Conservation (phyloP, 1,140 invertebrate genomes). For the Bombus sylvicola region DNA sequence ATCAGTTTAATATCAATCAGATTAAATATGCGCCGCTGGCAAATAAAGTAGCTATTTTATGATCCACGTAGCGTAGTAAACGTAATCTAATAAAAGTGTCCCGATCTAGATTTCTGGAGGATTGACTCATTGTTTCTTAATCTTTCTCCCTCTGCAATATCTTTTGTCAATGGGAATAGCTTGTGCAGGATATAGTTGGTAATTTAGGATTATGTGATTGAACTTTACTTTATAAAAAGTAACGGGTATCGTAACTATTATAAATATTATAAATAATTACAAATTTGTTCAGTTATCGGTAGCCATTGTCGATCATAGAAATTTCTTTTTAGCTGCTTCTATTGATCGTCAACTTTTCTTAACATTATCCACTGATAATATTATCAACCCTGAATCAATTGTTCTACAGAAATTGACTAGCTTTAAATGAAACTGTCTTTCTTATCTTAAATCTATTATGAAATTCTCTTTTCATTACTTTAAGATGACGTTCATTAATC, state of each 20-base stretch:
- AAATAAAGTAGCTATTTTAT: not conserved
- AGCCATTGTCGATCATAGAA: no score
- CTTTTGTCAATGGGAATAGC: no score
- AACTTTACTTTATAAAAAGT: not conserved
- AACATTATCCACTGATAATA: not conserved
- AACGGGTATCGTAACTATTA: not conserved
- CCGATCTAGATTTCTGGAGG: not conserved
- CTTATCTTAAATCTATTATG: not conserved
- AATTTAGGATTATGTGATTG: not conserved
- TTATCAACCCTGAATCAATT: not conserved
- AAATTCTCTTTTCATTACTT: slow-evolving; percentile 62
- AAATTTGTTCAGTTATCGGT: no score
- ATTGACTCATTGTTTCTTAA: not conserved
- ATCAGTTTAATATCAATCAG: not conserved
- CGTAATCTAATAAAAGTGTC: not conserved
- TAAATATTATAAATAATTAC: no score
- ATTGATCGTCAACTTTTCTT: not conserved
- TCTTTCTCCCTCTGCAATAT: no score
- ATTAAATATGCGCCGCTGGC: not conserved
- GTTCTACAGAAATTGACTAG: not conserved
- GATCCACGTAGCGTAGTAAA: not conserved
- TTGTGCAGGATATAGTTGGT: not conserved
- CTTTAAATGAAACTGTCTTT: not conserved
- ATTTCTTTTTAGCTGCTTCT: not conserved
- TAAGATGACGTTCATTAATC: slow-evolving; percentile 76